These are phyloP conservation scores for Motacilla alba DNA, from an alignment of 2,113 vertebrate genomes.

Conservation along the genomic window DNA sequence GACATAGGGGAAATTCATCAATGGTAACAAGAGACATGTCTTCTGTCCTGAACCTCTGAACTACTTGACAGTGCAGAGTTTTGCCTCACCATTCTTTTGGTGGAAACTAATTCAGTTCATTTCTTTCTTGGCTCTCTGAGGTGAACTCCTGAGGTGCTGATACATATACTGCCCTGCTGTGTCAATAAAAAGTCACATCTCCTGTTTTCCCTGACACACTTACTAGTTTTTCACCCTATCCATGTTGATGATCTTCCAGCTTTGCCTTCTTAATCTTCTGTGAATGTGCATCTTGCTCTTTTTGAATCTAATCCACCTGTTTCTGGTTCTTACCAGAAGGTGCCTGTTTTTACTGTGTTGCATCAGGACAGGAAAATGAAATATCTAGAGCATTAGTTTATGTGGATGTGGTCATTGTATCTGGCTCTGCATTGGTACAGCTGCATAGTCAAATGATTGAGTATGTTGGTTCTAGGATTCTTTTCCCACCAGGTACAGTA, in stretches of 20 bases:
- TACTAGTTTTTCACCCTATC: background rate
- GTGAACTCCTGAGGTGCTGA: background rate
- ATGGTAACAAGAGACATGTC: rapidly evolving
- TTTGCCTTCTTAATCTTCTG: background rate
- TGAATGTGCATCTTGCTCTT: background rate
- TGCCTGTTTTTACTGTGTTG: background rate
- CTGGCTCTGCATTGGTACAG: background rate
- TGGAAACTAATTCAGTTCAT: background rate
- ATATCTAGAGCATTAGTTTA: background rate
- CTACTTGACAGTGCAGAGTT: background rate
- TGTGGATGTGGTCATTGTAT: background rate
- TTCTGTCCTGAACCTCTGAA: background rate
- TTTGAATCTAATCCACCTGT: background rate
- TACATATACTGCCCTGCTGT: rapidly evolving
- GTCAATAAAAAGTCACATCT: background rate
- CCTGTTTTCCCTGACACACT: background rate
- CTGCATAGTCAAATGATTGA: background rate
- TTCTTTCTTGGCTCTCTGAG: background rate
- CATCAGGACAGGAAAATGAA: background rate
- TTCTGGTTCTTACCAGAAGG: background rate
- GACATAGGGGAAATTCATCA: background rate
- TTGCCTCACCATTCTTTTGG: background rate
- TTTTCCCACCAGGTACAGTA: background rate
- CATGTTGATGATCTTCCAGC: background rate
- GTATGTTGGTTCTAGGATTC: too few relatives aligned